Base-by-base conservation (phyloP, 1,140 invertebrate genomes). In the Lordiphosa clarofinis region DNA sequence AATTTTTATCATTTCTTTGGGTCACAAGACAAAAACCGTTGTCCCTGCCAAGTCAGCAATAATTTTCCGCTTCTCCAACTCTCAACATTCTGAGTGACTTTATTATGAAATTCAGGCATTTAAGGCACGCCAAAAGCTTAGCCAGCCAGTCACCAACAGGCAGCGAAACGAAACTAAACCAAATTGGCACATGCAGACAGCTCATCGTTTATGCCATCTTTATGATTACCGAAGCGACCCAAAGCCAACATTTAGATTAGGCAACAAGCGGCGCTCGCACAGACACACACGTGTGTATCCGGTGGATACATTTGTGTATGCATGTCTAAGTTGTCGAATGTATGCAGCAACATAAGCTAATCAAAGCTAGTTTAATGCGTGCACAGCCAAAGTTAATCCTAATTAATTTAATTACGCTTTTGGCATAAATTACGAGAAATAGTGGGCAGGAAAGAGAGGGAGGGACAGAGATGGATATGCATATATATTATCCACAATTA, bases 371-470 rank as follows among this genome's bases (percentile, higher is more conserved):
- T 82, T 84, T 82, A 82, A 82, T 82, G 78, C 78, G 68, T 73
- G 78, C 78, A 75, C 78, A 75, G 78, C 78, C 78, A 82, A 84
- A 84, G 78, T 82, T 82, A 82, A 82, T 82, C 78, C 78, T 82
- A 82, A 82, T 82, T 82, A 84, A 82, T 82, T 84, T 82, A 82
- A 82, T 82, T 82, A 82, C 78, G 78, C 73, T 78, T 78, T 64
- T 64, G 78, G 78, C 73, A 84, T 82, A 84, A 82, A 84, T 82
- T 78, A 82, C 46, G 52, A 67, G 52, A 60, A 57, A 60, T 54
- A 65, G 37, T 38, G 31, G 24, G 4, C 39, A 2, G 44, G 19
- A 44, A 21, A 39, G 24, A 36, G 35, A 48, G n/a, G 38, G 4
- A 12, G 15, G 21, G 21, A 4, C 21, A 19, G 4, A 21, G 8